Percentiles rank a stretch among this genome's conserved stretches.
Conservation (phyloP, 1,140 invertebrate genomes). For the Nautilus pompilius region DNA sequence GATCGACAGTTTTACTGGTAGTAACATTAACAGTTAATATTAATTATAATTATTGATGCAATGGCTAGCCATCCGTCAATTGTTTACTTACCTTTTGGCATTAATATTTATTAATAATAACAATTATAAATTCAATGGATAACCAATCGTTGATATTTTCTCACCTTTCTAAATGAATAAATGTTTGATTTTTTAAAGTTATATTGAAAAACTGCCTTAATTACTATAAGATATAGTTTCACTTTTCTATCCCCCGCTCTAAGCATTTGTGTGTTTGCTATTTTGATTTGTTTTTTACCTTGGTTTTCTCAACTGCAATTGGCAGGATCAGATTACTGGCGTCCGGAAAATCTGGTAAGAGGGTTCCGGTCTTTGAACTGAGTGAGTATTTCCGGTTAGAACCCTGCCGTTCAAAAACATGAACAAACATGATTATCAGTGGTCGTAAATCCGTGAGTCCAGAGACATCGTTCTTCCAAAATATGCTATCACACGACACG, state of each 20-base stretch:
- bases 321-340: conserved; percentile 56
- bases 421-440: not conserved
- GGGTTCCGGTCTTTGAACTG: conserved; percentile 55
- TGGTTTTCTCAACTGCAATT: conserved; percentile 50
- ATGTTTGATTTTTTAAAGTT: not conserved
- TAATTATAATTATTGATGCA: too few species aligned
- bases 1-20: too few species aligned
- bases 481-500: too few species aligned
- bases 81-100: too few species aligned
- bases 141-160: too few species aligned
- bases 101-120: too few species aligned
- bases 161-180: too few species aligned
- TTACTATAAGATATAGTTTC: not conserved
- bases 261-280: not conserved
- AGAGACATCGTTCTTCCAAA: too few species aligned
- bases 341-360: conserved; percentile 60
- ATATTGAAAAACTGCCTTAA: not conserved
- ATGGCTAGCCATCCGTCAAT: too few species aligned
- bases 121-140: too few species aligned
- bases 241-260: not conserved
- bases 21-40: too few species aligned
- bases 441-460: too few species aligned
- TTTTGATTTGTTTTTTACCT: conserved; percentile 37
- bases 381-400: conserved; percentile 49
- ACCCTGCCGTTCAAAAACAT: conserved; percentile 24